Evolutionary conservation across 2,113 vertebrate genomes (phyloP).

Genomic region (Nothocercus julius): DNA sequence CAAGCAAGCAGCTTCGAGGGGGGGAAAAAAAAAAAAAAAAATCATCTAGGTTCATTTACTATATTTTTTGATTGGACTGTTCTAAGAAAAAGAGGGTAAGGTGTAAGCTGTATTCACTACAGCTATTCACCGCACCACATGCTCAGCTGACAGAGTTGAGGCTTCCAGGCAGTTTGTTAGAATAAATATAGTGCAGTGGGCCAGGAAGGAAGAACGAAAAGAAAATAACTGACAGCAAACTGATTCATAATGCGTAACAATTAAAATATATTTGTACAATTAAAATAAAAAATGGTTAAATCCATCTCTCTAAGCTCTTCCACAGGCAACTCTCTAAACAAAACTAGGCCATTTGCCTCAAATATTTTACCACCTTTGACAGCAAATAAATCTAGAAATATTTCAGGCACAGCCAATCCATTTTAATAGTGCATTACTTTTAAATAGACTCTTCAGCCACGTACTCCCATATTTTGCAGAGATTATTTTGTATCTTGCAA

Average conservation of each 20-base stretch:
- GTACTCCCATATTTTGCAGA: neutral
- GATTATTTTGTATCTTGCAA: constrained; percentile 36
- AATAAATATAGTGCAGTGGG: neutral
- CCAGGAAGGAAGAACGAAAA: neutral
- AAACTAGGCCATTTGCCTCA: constrained; percentile 43
- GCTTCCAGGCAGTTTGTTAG: neutral
- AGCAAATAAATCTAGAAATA: constrained; percentile 45
- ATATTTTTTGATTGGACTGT: constrained; percentile 6
- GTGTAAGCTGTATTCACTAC: neutral
- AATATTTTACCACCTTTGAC: constrained; percentile 39
- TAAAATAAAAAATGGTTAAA: constrained; percentile 11
- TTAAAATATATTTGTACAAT: neutral
- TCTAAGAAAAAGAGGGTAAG: neutral
- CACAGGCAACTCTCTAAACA: constrained; percentile 19
- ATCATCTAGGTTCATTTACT: neutral
- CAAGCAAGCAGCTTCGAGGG: neutral
- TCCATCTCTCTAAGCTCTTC: neutral
- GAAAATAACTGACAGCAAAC: neutral
- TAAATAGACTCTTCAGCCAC: constrained; percentile 26
- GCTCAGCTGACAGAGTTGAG: neutral
- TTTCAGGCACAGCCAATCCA: constrained; percentile 25
- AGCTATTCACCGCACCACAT: neutral
- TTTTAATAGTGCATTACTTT: constrained; percentile 34
- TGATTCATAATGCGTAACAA: neutral
- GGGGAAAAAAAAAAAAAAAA: neutral